phyloP scores from a whole-genome alignment of 2,113 vertebrate genomes.

The Himantopus leucocephalus region DNA sequence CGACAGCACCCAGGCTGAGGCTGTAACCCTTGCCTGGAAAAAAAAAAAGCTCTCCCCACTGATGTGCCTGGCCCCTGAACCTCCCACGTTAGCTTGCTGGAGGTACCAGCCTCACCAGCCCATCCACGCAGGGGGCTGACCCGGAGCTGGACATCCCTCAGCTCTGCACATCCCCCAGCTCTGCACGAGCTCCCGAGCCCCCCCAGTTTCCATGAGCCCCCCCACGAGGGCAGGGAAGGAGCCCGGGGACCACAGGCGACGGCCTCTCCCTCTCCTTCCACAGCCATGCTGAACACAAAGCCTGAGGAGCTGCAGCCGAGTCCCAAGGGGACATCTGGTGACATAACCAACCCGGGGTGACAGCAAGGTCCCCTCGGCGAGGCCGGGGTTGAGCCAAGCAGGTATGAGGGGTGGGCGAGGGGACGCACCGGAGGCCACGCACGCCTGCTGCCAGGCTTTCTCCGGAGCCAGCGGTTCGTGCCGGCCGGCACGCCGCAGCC shows the following conservation, averaged over 20 bases:
- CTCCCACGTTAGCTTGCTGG: not conserved
- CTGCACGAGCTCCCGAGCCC: not conserved
- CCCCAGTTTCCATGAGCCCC: not conserved
- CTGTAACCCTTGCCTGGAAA: conserved; percentile 9
- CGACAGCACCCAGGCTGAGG: conserved; percentile 16
- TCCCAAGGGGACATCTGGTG: not conserved
- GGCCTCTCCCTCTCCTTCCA: not conserved
- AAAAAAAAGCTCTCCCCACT: not conserved
- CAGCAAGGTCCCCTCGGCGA: not conserved
- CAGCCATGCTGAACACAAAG: accelerated
- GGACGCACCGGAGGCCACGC: not conserved
- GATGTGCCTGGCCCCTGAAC: not conserved
- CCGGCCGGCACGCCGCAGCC: not conserved
- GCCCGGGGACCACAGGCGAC: no score
- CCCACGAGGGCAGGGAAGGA: accelerated
- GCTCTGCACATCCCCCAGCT: not conserved
- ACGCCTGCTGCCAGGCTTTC: not conserved
- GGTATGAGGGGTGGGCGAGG: not conserved
- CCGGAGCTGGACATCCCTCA: not conserved
- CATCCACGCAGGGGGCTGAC: not conserved
- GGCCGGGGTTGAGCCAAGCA: accelerated
- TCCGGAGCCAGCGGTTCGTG: accelerated
- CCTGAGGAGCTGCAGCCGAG: not conserved
- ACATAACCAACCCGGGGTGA: not conserved
- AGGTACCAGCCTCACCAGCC: not conserved